Conservation (phyloP, 2,113 vertebrate species). For the human region GRCh38 chr5:64498001-64498500, state of each 20-base stretch:
- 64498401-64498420: conserved; percentile 4
- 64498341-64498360: not conserved
- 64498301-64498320: not conserved
- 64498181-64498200: not conserved
- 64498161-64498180: not conserved
- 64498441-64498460: not conserved
- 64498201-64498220: conserved; percentile 5
- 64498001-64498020: not conserved
- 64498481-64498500: not conserved
- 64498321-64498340: not conserved
- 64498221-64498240: not conserved
- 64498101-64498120: not conserved
- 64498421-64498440: not conserved
- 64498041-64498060: not conserved
- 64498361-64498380: not conserved
- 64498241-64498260: not conserved
- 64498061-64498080: not conserved
- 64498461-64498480: not conserved
- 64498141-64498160: conserved; percentile 13
- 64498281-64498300: not conserved
- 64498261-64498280: not conserved
- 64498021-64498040: not conserved
- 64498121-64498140: not conserved
- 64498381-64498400: not conserved
- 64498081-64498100: not conserved